phyloP scores from a whole-genome alignment of 2,888 invertebrate genomes.

The Chymomyza caudatula region DNA sequence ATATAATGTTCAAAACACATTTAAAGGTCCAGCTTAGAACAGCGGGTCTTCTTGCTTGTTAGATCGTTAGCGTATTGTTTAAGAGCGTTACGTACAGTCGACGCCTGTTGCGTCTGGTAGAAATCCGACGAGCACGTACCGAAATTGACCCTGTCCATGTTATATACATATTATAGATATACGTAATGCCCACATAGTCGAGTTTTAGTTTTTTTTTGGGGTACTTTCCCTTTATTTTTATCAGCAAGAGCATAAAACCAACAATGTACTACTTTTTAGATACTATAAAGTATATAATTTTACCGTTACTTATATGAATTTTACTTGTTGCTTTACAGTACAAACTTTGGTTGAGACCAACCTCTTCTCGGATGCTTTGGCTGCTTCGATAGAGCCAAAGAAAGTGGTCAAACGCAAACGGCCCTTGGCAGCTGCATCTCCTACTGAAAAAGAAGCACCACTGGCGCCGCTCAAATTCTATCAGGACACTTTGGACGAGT shows the following conservation, averaged over 20 bases:
- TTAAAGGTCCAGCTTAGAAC: neutral
- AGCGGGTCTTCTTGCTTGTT: neutral
- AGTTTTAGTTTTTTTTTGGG: neutral
- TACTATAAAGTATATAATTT: neutral
- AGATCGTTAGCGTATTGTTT: neutral
- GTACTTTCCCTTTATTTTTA: neutral
- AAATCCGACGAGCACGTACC: neutral
- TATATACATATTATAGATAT: neutral
- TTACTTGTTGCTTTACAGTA: conserved; percentile 79
- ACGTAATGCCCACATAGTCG: too few species aligned
- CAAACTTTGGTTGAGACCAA: conserved; percentile 91
- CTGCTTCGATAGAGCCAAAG: conserved; percentile 85
- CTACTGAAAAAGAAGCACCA: conserved; percentile 82
- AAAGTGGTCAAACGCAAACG: conserved; percentile 89
- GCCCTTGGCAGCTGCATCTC: conserved; percentile 80
- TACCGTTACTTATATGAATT: neutral
- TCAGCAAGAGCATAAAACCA: conserved; percentile 37
- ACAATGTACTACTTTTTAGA: neutral
- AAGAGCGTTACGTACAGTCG: neutral
- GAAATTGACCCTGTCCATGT: neutral
- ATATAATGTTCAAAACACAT: conserved; percentile 8
- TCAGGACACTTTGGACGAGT: conserved; percentile 90
- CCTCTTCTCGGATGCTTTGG: conserved; percentile 94
- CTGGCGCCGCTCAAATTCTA: conserved; percentile 88
- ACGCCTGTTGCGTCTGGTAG: neutral